Evolutionary conservation across 2,888 invertebrate genomes (phyloP), one percentile per base, ranked within the genome.

Genomic region (Rhogogaster chlorosoma): DNA sequence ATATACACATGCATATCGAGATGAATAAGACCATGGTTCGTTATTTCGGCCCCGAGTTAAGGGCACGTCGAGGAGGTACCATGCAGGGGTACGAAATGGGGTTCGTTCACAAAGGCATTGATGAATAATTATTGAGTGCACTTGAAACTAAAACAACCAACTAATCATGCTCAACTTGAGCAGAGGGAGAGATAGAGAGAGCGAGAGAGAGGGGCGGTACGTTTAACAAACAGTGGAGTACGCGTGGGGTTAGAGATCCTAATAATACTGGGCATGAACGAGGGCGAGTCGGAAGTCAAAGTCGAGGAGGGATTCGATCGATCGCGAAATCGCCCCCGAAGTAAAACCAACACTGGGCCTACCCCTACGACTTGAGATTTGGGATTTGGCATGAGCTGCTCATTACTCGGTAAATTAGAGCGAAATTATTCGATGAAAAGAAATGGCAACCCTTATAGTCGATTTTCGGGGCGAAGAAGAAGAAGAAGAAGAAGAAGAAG

Each of bases 41-140:
- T 67, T 67, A 67, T 67, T 67, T 32, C 12, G 67, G 67, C 67
- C 67, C 18, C 18, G 18, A 32, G 67, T 32, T 18, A 32, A 67
- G 67, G 67, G 67, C 26, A 67, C 18, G 12, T 32, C 32, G 32
- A 29, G 67, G 12, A 67, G 7, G 61, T 26, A 61, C 26, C 36
- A 7, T 32, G 36, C 10, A 53, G 57, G 53, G 57, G 32, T 53
- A 57, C 53, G 38, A 77, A 53, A 73, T 38, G 26, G 77, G 77
- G 32, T 53, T 32, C 53, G 77, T 10, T 87, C 86, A 90, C 89
- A 91, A 91, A 91, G 88, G 89, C 88, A 89, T 88, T 89, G 90
- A 91, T 92, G 91, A 92, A 92, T 92, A 92, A 92, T 91, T 92
- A 92, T 92, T 88, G 87, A 89, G 88, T 77, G 91, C 90, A 88